phyloP scores from a whole-genome alignment of 2,113 vertebrate species.

The Sander vitreus region DNA sequence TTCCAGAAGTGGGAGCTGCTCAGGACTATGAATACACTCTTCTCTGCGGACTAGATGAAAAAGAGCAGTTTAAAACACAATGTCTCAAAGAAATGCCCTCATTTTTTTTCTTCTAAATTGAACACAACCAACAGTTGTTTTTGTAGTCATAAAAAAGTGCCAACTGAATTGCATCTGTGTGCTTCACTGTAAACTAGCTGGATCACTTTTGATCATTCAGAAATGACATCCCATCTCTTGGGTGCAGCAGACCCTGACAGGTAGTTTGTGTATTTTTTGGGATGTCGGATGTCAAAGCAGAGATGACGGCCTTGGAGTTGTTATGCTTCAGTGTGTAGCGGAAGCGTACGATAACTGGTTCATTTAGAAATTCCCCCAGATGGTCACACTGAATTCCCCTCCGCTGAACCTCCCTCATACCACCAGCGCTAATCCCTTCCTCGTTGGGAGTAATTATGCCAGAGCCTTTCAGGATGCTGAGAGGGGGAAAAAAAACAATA shows the following conservation, averaged over 20 bases:
- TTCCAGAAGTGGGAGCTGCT: conserved; percentile 25
- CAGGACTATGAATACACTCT: conserved; percentile 33
- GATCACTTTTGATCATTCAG: not conserved
- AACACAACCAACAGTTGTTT: conserved; percentile 13
- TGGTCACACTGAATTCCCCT: conserved; percentile 54
- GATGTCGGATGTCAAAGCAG: not conserved
- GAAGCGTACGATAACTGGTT: conserved; percentile 50
- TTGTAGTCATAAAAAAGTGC: not conserved
- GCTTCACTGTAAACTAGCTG: not conserved
- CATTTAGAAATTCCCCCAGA: conserved; percentile 56
- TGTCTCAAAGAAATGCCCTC: not conserved
- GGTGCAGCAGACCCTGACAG: conserved; percentile 8
- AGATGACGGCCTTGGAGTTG: conserved; percentile 22
- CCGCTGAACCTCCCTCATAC: conserved; percentile 54
- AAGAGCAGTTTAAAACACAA: not conserved
- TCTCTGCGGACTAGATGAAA: conserved; percentile 1
- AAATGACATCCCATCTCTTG: not conserved
- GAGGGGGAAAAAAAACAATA: conserved; percentile 63
- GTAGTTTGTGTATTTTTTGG: conserved; percentile 19
- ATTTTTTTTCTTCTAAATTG: not conserved
- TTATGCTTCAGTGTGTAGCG: conserved; percentile 24
- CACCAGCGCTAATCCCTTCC: conserved; percentile 68
- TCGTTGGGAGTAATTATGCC: conserved; percentile 66
- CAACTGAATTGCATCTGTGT: not conserved
- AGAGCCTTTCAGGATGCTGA: conserved; percentile 65